Conservation (phyloP, 2,888 invertebrate species). For the Laothoe populi region DNA sequence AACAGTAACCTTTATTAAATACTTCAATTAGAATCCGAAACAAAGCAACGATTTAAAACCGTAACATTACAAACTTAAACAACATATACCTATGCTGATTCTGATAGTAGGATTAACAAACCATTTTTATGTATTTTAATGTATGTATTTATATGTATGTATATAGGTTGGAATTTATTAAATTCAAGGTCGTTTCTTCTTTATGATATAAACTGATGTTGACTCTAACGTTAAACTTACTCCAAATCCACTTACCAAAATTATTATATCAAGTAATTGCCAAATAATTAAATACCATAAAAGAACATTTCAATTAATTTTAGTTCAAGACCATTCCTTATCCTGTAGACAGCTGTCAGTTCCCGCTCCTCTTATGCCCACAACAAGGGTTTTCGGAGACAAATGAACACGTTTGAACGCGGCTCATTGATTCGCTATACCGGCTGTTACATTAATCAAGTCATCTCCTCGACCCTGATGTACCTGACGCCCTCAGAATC, state of each 20-base stretch:
- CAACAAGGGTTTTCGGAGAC: slow-evolving; percentile 29
- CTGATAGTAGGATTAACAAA: no score
- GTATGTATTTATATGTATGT: no score
- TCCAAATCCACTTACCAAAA: not conserved
- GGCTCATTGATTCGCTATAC: slow-evolving; percentile 43
- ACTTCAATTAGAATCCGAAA: no score
- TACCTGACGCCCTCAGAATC: slow-evolving; percentile 4
- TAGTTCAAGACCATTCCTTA: not conserved
- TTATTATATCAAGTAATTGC: not conserved
- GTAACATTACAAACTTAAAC: no score
- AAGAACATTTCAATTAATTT: not conserved
- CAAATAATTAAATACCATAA: not conserved
- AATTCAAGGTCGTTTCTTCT: no score
- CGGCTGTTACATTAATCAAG: slow-evolving; percentile 40
- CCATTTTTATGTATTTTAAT: no score
- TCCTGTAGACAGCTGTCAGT: slow-evolving; percentile 14
- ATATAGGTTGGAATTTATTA: no score
- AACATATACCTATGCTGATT: no score
- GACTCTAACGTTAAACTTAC: no score
- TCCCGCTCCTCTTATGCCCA: slow-evolving; percentile 24
- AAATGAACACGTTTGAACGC: slow-evolving; percentile 37
- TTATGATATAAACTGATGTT: no score
- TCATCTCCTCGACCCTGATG: slow-evolving; percentile 29
- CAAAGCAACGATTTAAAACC: no score
- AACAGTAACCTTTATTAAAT: no score